Evolutionary conservation across 2,888 invertebrate species (phyloP).

Genomic region (Polyommatus iphigenia): DNA sequence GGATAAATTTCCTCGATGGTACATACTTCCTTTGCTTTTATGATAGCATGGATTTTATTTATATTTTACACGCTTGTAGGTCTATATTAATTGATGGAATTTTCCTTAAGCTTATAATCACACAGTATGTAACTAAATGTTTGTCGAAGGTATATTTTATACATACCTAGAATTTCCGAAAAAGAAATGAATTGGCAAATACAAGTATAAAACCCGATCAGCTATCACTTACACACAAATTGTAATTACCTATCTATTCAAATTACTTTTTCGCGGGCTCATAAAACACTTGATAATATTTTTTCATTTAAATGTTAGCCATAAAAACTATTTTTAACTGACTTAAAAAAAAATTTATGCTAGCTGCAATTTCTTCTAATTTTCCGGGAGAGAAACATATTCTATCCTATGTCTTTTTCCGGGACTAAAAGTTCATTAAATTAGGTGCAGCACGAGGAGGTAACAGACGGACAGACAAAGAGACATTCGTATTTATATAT

Average conservation of each 20-base stretch:
- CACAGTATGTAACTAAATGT: background rate
- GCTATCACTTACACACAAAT: background rate
- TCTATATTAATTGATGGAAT: too few species aligned
- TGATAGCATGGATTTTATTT: background rate
- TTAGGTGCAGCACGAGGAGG: too few species aligned
- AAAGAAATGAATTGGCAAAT: background rate
- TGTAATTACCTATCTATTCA: background rate
- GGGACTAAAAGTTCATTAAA: too few species aligned
- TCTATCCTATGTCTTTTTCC: too few species aligned
- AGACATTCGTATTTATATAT: too few species aligned
- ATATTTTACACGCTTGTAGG: background rate
- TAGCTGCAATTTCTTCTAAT: too few species aligned
- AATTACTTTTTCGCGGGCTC: background rate
- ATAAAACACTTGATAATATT: slow-evolving; percentile 4
- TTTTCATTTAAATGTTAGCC: background rate
- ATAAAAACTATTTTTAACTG: too few species aligned
- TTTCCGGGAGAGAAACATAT: too few species aligned
- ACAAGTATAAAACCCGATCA: background rate
- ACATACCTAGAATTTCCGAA: background rate
- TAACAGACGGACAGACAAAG: too few species aligned
- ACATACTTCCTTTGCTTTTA: background rate
- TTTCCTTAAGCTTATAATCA: too few species aligned
- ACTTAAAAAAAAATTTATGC: too few species aligned
- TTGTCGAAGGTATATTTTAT: background rate
- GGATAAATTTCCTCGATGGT: too few species aligned